Percentiles rank a stretch among this genome's conserved stretches.
These are phyloP conservation scores for Lycia hirtaria DNA, from an alignment of 2,888 invertebrate species.

Conservation along the genomic window DNA sequence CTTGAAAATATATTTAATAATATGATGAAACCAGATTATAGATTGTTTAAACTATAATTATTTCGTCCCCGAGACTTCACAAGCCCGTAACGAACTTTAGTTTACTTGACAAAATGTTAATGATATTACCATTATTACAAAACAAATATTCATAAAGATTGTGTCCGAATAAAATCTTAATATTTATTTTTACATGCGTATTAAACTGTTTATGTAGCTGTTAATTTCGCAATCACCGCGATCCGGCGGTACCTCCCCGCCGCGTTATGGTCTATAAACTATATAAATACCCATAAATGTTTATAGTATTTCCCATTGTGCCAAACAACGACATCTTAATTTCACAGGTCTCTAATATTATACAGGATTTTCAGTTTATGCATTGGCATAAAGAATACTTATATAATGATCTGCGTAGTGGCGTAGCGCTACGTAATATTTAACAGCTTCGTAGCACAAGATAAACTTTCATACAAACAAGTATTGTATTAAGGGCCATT, in stretches of 20 bases:
- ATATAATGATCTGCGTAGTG: too few species aligned
- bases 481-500: too few species aligned
- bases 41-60: too few species aligned
- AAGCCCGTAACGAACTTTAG: background rate
- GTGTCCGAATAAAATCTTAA: conserved; percentile 6
- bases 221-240: conserved; percentile 22
- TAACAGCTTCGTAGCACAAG: too few species aligned
- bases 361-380: background rate
- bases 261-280: conserved; percentile 18
- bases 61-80: too few species aligned
- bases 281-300: conserved; percentile 7
- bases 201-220: conserved; percentile 23
- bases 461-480: too few species aligned
- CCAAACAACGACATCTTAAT: background rate
- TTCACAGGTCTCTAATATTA: background rate
- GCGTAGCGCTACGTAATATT: too few species aligned
- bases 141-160: conserved; percentile 6
- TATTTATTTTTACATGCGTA: conserved; percentile 13
- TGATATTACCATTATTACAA: background rate
- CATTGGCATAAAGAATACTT: background rate
- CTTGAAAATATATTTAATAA: too few species aligned
- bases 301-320: conserved; percentile 14
- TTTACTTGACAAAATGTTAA: background rate
- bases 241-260: conserved; percentile 11
- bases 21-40: too few species aligned